These are phyloP conservation scores for Neomonachus schauinslandi DNA, from an alignment of 2,113 vertebrate species.

Conservation along the genomic window DNA sequence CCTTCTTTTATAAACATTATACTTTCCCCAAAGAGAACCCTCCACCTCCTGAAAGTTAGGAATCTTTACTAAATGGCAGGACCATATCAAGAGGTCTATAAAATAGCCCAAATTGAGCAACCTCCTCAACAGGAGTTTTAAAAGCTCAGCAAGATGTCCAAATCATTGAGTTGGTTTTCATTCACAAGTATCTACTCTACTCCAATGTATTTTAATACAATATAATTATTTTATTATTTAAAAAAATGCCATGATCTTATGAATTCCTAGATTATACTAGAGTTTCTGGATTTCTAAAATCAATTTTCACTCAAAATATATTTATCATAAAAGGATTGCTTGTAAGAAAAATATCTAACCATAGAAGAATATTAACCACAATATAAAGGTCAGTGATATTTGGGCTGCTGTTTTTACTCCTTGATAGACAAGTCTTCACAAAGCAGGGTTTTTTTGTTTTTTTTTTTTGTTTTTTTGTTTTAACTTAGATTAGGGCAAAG, in stretches of 20 bases:
- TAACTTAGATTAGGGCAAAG: not conserved
- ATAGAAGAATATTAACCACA: not conserved
- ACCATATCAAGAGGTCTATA: not conserved
- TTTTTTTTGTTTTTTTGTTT: not conserved
- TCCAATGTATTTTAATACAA: not conserved
- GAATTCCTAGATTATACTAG: not conserved
- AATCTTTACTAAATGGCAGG: not conserved
- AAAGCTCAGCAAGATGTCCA: too few relatives aligned
- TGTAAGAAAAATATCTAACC: not conserved
- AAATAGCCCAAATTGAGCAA: not conserved
- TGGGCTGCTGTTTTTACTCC: not conserved
- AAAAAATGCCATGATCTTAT: not conserved
- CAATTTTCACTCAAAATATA: not conserved
- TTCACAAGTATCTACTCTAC: not conserved
- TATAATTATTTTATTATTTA: not conserved
- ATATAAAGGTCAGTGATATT: not conserved
- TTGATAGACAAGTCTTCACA: not conserved
- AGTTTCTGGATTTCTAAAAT: not conserved
- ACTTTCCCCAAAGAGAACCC: not conserved
- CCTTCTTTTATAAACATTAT: not conserved
- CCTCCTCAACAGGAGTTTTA: not conserved
- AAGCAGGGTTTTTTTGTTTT: not conserved
- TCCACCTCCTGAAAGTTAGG: not conserved
- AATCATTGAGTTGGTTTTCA: not conserved
- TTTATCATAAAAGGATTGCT: not conserved